Evolutionary conservation across 2,888 invertebrate species (phyloP).

Genomic region (Myathropa florea): DNA sequence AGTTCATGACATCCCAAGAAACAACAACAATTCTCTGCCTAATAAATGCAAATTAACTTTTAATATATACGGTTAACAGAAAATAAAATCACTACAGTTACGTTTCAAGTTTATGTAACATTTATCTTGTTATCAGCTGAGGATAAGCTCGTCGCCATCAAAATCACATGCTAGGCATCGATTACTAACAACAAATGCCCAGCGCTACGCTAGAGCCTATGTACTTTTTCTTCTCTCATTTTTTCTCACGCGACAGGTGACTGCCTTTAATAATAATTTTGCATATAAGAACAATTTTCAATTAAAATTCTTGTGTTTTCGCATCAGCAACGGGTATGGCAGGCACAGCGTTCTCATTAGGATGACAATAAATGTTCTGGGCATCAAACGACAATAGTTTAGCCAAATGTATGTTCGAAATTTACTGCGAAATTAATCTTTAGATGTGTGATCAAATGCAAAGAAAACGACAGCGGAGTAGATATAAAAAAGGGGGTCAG

Average conservation of each 20-base stretch:
- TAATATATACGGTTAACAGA: neutral
- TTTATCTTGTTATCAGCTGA: conserved; percentile 46
- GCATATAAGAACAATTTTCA: neutral
- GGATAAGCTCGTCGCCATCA: conserved; percentile 36
- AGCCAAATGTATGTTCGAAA: neutral
- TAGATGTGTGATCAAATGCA: neutral
- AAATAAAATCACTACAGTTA: neutral
- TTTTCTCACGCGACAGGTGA: neutral
- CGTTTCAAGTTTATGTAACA: conserved; percentile 45
- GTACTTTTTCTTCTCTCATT: neutral
- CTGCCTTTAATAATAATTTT: conserved; percentile 6
- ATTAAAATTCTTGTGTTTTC: neutral
- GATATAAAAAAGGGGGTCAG: conserved; percentile 60
- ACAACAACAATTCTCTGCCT: conserved; percentile 3
- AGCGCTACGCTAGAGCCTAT: neutral
- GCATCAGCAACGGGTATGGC: neutral
- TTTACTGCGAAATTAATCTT: conserved; percentile 31
- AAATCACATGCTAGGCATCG: conserved; percentile 41
- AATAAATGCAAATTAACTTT: conserved; percentile 23
- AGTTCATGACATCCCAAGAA: neutral
- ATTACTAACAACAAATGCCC: conserved; percentile 39
- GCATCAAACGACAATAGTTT: conserved; percentile 2
- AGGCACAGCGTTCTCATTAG: neutral
- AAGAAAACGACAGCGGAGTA: conserved; percentile 20
- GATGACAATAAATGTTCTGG: neutral